Conservation (phyloP, 2,113 vertebrate genomes). For the Buteo buteo region DNA sequence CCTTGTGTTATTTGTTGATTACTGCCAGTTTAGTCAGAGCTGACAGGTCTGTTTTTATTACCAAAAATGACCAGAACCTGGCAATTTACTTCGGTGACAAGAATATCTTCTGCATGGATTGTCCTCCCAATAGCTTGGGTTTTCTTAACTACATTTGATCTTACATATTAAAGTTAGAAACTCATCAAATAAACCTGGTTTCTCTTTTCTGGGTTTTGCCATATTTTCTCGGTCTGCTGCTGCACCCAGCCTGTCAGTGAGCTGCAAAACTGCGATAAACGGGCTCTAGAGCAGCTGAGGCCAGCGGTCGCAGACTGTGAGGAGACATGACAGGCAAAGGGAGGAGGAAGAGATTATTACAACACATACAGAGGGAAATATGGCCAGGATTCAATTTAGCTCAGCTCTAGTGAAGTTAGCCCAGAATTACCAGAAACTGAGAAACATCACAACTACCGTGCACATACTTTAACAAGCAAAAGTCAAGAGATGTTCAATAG, state of each 20-base stretch:
- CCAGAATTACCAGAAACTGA: not conserved
- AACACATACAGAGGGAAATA: not conserved
- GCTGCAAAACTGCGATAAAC: accelerated
- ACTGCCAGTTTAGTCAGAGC: not conserved
- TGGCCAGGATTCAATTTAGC: not conserved
- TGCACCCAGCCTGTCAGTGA: not conserved
- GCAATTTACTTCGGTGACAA: not conserved
- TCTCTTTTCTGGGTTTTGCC: not conserved
- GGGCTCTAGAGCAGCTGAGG: not conserved
- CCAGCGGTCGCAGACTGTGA: accelerated
- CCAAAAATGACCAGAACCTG: not conserved
- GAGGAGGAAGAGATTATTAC: not conserved
- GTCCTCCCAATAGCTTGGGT: not conserved
- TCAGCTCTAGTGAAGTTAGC: not conserved
- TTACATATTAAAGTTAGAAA: not conserved
- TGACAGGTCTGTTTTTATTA: not conserved
- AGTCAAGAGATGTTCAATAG: not conserved
- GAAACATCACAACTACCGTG: not conserved
- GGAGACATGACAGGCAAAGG: not conserved
- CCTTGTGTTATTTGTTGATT: not conserved
- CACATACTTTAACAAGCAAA: not conserved
- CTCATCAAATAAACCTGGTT: not conserved
- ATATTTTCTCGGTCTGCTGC: not conserved
- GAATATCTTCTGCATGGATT: not conserved
- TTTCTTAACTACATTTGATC: not conserved